A percentile compares a stretch with the other conserved stretches of the same genome.
These are phyloP conservation scores for Thysanoteuthis rhombus DNA, from an alignment of 2,888 invertebrate species.

Conservation along the genomic window DNA sequence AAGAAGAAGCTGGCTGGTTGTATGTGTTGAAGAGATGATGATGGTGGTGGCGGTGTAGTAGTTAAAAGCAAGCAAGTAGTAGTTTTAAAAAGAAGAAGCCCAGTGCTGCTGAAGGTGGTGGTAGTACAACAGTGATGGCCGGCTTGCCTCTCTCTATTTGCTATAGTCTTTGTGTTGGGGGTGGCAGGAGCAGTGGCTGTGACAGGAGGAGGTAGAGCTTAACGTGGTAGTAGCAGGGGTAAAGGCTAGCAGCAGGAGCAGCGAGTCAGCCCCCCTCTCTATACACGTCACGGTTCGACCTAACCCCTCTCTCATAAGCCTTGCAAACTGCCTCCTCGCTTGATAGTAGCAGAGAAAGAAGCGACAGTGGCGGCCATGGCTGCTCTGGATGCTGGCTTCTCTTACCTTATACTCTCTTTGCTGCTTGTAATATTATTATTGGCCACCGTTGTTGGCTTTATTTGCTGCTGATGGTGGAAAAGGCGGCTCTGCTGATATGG, in stretches of 20 bases:
- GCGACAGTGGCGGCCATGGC: neutral
- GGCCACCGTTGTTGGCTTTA: neutral
- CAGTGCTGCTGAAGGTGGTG: conserved; percentile 19
- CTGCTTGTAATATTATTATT: conserved; percentile 12
- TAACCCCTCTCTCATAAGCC: neutral
- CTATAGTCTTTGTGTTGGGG: conserved; percentile 16
- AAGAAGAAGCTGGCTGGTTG: conserved; percentile 26
- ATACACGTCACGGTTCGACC: neutral
- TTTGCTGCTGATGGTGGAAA: neutral
- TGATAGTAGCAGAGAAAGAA: conserved; percentile 12
- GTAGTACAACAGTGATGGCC: conserved; percentile 19
- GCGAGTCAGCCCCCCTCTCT: neutral
- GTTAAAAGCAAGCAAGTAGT: conserved; percentile 21
- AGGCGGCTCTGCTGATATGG: neutral
- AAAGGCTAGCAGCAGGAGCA: neutral
- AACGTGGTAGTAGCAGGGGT: neutral
- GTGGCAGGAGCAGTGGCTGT: conserved; percentile 17
- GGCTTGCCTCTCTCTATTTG: conserved; percentile 12
- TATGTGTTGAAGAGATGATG: conserved; percentile 21
- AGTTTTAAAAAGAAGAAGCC: neutral
- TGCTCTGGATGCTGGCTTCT: neutral
- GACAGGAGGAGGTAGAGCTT: neutral
- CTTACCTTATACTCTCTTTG: neutral
- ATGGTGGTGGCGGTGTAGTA: conserved; percentile 26
- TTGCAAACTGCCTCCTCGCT: neutral